phyloP scores from a whole-genome alignment of 2,797 vertebrate species.

The Miichthys miiuy region DNA sequence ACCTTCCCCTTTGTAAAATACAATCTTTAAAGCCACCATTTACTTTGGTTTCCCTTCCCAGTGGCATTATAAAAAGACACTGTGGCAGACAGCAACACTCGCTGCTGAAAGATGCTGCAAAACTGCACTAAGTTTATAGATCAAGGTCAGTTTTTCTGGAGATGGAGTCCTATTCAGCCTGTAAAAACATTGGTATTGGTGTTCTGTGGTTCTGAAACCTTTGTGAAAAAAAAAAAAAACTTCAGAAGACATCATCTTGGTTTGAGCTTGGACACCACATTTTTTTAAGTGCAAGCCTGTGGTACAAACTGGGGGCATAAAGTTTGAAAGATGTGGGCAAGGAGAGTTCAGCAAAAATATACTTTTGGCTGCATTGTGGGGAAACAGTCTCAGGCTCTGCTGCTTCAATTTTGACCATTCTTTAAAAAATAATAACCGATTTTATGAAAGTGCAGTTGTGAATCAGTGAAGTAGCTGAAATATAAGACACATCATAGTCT shows the following conservation, averaged over 20 bases:
- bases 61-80: not conserved
- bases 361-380: not conserved
- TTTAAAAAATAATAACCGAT: not conserved
- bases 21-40: not conserved
- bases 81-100: not conserved
- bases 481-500: not conserved
- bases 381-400: not conserved
- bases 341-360: not conserved
- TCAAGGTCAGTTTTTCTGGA: not conserved
- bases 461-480: not conserved
- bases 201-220: not conserved
- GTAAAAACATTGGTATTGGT: not conserved
- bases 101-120: not conserved
- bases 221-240: slow-evolving; percentile 1
- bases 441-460: not conserved
- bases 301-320: not conserved
- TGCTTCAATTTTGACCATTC: not conserved
- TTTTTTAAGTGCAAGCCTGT: not conserved
- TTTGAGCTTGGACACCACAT: not conserved
- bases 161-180: not conserved
- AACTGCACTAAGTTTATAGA: not conserved
- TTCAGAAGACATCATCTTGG: not conserved
- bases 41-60: not conserved
- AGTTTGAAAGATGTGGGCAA: not conserved
- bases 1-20: not conserved